phyloP scores from a whole-genome alignment of 2,113 vertebrate species.

The Centropristis striata region DNA sequence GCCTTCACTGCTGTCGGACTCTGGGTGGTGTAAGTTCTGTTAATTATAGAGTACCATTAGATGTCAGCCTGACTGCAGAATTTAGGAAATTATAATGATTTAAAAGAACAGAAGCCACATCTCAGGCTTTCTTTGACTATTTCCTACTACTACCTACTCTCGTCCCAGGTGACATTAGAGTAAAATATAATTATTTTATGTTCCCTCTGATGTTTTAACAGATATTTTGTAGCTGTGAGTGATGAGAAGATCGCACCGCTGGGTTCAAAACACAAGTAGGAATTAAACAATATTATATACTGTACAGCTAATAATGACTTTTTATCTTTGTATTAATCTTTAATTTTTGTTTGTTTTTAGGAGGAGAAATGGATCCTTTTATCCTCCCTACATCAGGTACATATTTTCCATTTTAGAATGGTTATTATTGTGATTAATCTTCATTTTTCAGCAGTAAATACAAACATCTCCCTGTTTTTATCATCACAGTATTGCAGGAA shows the following conservation, averaged over 20 bases:
- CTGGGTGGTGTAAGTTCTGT: conserved; percentile 91
- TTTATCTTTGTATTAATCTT: background rate
- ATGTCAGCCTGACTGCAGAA: background rate
- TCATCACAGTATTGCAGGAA: conserved; percentile 89
- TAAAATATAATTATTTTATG: background rate
- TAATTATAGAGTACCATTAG: background rate
- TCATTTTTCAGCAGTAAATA: background rate
- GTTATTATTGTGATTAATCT: background rate
- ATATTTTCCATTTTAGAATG: background rate
- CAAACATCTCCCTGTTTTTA: conserved; percentile 24
- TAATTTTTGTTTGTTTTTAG: conserved; percentile 39
- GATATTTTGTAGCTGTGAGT: conserved; percentile 91
- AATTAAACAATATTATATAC: background rate
- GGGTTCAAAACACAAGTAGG: conserved; percentile 87
- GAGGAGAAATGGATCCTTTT: conserved; percentile 79
- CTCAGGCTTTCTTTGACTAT: background rate
- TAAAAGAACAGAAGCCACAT: background rate
- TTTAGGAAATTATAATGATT: background rate
- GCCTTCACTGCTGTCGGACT: conserved; percentile 89
- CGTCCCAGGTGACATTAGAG: background rate
- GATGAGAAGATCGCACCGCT: conserved; percentile 88
- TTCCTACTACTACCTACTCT: no score
- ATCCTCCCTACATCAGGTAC: conserved; percentile 93
- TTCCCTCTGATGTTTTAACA: conserved; percentile 51
- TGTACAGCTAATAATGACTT: background rate